Evolutionary conservation across 2,797 vertebrate genomes (phyloP).

Genomic region (Moxostoma hubbsi): DNA sequence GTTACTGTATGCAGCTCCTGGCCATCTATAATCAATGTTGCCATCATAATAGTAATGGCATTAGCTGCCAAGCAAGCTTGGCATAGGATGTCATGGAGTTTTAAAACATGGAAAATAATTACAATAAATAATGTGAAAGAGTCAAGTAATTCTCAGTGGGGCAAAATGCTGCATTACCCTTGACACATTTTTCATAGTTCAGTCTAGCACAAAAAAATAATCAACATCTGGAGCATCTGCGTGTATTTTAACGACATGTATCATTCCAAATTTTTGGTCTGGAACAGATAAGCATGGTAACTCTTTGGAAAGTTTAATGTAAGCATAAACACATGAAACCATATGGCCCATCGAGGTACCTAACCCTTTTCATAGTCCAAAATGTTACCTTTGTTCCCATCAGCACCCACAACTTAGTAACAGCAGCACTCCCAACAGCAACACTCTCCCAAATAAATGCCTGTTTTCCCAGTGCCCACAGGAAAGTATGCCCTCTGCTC

Average conservation of each 20-base stretch:
- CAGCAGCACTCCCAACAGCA: constrained; percentile 28
- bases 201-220: constrained; percentile 41
- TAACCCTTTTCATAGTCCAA: constrained; percentile 13
- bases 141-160: constrained; percentile 29
- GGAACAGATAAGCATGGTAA: constrained; percentile 43
- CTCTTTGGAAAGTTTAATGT: constrained; percentile 48
- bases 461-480: constrained; percentile 42
- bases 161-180: constrained; percentile 45
- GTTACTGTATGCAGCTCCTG: constrained; percentile 15
- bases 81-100: constrained; percentile 14
- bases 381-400: constrained; percentile 43
- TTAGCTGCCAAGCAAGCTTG: constrained; percentile 4
- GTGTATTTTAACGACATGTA: constrained; percentile 49
- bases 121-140: constrained; percentile 26
- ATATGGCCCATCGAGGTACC: constrained; percentile 39
- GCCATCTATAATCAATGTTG: constrained; percentile 21
- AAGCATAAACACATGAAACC: constrained; percentile 45
- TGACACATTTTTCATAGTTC: constrained; percentile 40
- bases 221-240: constrained; percentile 46
- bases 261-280: constrained; percentile 48
- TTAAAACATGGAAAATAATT: constrained; percentile 29
- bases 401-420: constrained; percentile 28
- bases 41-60: constrained; percentile 6
- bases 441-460: constrained; percentile 39
- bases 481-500: constrained; percentile 47